A percentile compares a stretch with the other conserved stretches of the same genome.
phyloP scores from a whole-genome alignment of 2,888 invertebrate species.

The Nymphalis polychloros region DNA sequence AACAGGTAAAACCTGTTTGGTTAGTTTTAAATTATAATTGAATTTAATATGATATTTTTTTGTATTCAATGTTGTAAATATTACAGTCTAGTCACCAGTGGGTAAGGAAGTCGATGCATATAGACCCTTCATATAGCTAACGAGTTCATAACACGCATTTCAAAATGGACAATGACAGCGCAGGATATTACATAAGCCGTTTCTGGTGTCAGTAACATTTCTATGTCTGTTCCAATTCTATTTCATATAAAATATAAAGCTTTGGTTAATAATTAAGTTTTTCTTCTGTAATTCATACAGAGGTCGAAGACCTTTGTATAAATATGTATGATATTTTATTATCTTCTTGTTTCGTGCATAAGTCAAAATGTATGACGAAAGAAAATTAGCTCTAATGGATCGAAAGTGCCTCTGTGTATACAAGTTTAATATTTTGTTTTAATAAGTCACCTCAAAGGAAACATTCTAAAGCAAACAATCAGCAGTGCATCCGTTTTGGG shows the following conservation, averaged over 20 bases:
- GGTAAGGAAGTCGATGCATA: conserved; percentile 7
- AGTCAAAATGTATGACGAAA: too few species aligned
- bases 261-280: too few species aligned
- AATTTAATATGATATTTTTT: not conserved
- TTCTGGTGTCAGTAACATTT: conserved; percentile 12
- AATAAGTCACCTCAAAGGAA: too few species aligned
- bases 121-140: conserved; percentile 15
- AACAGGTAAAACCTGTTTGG: not conserved
- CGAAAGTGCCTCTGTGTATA: too few species aligned
- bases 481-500: too few species aligned
- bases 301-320: too few species aligned
- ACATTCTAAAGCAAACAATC: too few species aligned
- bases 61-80: not conserved
- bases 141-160: conserved; percentile 21
- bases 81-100: not conserved
- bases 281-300: too few species aligned
- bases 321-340: too few species aligned
- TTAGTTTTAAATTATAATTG: not conserved
- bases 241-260: not conserved
- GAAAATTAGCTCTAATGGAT: too few species aligned
- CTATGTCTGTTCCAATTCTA: not conserved
- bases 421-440: too few species aligned
- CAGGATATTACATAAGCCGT: conserved; percentile 27
- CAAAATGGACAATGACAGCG: conserved; percentile 19
- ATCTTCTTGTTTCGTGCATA: too few species aligned